Conservation (phyloP, 2,888 invertebrate species). For the Syritta pipiens region DNA sequence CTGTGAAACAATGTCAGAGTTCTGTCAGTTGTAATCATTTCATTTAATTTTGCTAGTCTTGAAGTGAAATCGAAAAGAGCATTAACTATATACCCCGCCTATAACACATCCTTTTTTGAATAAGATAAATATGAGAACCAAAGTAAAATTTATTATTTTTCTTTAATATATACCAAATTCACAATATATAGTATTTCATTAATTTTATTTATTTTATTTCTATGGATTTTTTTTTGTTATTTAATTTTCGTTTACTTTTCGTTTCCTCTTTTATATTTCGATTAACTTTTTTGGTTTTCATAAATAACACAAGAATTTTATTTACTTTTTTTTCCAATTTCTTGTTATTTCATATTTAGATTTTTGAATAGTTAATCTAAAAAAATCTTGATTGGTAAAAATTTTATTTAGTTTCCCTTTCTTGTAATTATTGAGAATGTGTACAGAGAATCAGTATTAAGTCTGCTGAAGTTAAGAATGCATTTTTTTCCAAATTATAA, state of each 20-base stretch:
- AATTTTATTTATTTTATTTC: constrained; percentile 19
- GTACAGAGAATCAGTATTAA: constrained; percentile 65
- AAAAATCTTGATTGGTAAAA: constrained; percentile 36
- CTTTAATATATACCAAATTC: constrained; percentile 55
- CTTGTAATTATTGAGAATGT: constrained; percentile 64
- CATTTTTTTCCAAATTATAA: constrained; percentile 16
- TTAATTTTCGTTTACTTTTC: background rate
- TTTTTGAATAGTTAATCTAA: background rate
- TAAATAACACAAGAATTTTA: constrained; percentile 30
- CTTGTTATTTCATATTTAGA: constrained; percentile 27
- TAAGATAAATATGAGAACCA: constrained; percentile 79
- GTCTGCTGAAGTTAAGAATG: constrained; percentile 68
- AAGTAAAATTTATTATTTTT: constrained; percentile 64
- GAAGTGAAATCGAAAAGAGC: constrained; percentile 64
- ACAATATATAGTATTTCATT: constrained; percentile 52
- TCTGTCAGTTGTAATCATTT: constrained; percentile 78
- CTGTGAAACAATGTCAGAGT: constrained; percentile 78
- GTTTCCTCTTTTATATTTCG: constrained; percentile 1
- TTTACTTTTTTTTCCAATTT: constrained; percentile 7
- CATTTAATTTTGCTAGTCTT: constrained; percentile 69
- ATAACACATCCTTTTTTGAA: constrained; percentile 79
- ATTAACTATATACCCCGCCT: constrained; percentile 77
- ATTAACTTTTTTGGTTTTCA: constrained; percentile 28
- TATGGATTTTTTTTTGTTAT: constrained; percentile 1
- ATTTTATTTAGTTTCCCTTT: constrained; percentile 35